A percentile compares a stretch with the other conserved stretches of the same genome.
These are phyloP conservation scores for Ptychoptera contaminata DNA, from an alignment of 2,888 invertebrate genomes.

Conservation along the genomic window DNA sequence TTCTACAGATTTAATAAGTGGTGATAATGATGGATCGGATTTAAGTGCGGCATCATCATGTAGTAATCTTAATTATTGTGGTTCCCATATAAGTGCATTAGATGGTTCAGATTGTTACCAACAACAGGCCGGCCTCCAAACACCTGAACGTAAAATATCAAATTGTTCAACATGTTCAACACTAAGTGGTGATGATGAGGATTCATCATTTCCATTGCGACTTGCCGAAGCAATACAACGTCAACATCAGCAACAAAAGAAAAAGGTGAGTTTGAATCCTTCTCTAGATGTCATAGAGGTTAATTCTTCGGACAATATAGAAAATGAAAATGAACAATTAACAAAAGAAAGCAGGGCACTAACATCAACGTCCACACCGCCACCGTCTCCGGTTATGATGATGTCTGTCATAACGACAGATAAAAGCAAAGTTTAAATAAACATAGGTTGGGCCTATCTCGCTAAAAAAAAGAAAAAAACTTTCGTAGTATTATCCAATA, in stretches of 20 bases:
- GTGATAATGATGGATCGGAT: slow-evolving; percentile 31
- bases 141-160: slow-evolving; percentile 49
- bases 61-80: slow-evolving; percentile 40
- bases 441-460: too few species aligned
- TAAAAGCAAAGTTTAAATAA: too few species aligned
- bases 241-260: slow-evolving; percentile 33
- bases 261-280: slow-evolving; percentile 4
- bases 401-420: too few species aligned
- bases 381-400: too few species aligned
- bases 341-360: too few species aligned
- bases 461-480: too few species aligned
- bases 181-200: slow-evolving; percentile 56
- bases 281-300: too few species aligned
- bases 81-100: slow-evolving; percentile 37
- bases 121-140: slow-evolving; percentile 30
- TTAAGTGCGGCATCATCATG: slow-evolving; percentile 41
- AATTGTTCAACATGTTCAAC: slow-evolving; percentile 63
- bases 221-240: slow-evolving; percentile 29
- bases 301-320: too few species aligned
- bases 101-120: slow-evolving; percentile 34
- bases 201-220: slow-evolving; percentile 24
- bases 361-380: too few species aligned
- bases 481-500: too few species aligned
- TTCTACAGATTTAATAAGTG: slow-evolving; percentile 22
- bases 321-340: too few species aligned